Conservation (phyloP, 2,113 vertebrate genomes). For the Acrocephalus kingi region DNA sequence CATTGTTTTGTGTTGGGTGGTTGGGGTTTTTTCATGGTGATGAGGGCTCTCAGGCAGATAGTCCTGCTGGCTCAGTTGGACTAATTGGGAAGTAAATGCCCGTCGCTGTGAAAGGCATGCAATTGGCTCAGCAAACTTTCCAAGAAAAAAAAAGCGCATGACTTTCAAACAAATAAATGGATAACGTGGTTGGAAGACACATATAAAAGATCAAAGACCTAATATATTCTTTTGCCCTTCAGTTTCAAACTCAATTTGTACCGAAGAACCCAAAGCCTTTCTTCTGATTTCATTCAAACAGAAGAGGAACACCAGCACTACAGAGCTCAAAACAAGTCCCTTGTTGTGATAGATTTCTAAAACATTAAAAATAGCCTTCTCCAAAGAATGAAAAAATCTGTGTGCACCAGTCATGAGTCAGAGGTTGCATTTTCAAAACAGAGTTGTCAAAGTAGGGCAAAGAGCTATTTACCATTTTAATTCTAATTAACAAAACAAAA, state of each 20-base stretch:
- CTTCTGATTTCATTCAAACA: not conserved
- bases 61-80: conserved; percentile 23
- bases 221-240: not conserved
- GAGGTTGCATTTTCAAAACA: not conserved
- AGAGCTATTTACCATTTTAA: not conserved
- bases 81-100: conserved; percentile 26
- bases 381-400: not conserved
- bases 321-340: not conserved
- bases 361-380: not conserved
- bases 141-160: not conserved
- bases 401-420: not conserved
- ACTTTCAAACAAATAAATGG: not conserved
- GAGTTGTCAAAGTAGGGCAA: not conserved
- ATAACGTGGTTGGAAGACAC: not conserved
- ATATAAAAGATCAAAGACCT: not conserved
- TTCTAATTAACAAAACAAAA: not conserved
- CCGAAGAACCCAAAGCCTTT: not conserved
- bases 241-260: not conserved
- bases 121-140: conserved; percentile 34
- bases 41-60: conserved; percentile 28
- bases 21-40: not conserved
- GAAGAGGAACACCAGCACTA: not conserved
- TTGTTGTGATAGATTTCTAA: not conserved
- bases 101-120: not conserved
- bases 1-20: conserved; percentile 8